Evolutionary conservation across 1,140 invertebrate species (phyloP).

Genomic region (Marisa cornuarietis): DNA sequence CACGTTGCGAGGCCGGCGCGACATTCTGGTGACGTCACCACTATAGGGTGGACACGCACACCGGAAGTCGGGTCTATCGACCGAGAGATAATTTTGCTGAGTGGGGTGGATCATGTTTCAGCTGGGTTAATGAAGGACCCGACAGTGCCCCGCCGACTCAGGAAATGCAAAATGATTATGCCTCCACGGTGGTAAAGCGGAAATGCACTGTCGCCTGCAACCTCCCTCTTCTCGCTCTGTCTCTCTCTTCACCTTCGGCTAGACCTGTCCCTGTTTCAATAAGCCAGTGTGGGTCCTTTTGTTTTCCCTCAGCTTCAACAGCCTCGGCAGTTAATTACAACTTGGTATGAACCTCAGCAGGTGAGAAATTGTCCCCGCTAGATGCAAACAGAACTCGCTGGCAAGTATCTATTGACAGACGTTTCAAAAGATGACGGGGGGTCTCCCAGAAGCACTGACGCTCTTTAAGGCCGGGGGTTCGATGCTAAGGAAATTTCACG

Average conservation of each 20-base stretch:
- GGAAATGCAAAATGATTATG: conserved; percentile 20
- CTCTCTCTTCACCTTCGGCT: conserved; percentile 10
- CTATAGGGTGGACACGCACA: background rate
- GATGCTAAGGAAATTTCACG: too few relatives aligned
- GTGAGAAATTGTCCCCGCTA: too few relatives aligned
- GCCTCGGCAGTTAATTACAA: background rate
- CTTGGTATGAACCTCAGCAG: background rate
- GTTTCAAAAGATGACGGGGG: too few relatives aligned
- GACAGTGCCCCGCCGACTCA: background rate
- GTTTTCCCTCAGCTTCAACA: background rate
- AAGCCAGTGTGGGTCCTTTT: background rate
- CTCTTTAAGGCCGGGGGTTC: too few relatives aligned
- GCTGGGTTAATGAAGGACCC: conserved; percentile 9
- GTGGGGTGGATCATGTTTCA: conserved; percentile 4
- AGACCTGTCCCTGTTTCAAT: background rate
- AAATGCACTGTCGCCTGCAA: conserved; percentile 5
- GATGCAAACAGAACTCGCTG: too few relatives aligned
- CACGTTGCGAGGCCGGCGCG: too few relatives aligned
- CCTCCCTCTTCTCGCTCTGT: conserved; percentile 1
- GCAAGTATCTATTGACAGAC: too few relatives aligned
- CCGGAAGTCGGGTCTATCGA: conserved; percentile 10
- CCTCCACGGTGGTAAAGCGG: conserved; percentile 9
- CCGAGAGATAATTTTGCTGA: background rate
- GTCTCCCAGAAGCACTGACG: too few relatives aligned
- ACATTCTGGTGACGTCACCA: too few relatives aligned